These are phyloP conservation scores for Vidua macroura DNA, from an alignment of 2,113 vertebrate genomes.

Conservation along the genomic window DNA sequence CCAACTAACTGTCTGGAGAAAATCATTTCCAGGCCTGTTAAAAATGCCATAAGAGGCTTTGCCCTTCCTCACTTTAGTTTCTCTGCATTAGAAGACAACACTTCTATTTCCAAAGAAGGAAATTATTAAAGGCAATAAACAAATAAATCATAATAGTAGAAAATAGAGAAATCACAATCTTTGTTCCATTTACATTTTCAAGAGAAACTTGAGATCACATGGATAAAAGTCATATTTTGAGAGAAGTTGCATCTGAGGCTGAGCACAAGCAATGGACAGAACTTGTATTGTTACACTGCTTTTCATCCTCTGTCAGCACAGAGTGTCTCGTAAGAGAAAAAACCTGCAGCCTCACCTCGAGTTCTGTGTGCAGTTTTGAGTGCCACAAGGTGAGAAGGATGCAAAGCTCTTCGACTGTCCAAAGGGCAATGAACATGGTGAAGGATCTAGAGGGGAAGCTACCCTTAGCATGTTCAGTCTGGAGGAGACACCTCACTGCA, in stretches of 20 bases:
- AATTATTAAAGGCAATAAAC: background rate
- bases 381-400: background rate
- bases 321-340: background rate
- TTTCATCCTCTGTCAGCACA: background rate
- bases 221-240: background rate
- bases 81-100: background rate
- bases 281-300: background rate
- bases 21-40: background rate
- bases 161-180: background rate
- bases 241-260: background rate
- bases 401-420: background rate
- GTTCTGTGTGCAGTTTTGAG: background rate
- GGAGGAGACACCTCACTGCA: background rate
- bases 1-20: background rate
- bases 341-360: rapidly evolving
- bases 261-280: background rate
- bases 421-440: background rate
- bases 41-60: background rate
- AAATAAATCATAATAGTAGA: background rate
- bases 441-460: background rate
- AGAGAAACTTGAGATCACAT: background rate
- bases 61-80: background rate
- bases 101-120: background rate
- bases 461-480: background rate
- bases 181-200: background rate